phyloP scores from a whole-genome alignment of 2,888 invertebrate genomes.

The Cheiracanthium punctorium region DNA sequence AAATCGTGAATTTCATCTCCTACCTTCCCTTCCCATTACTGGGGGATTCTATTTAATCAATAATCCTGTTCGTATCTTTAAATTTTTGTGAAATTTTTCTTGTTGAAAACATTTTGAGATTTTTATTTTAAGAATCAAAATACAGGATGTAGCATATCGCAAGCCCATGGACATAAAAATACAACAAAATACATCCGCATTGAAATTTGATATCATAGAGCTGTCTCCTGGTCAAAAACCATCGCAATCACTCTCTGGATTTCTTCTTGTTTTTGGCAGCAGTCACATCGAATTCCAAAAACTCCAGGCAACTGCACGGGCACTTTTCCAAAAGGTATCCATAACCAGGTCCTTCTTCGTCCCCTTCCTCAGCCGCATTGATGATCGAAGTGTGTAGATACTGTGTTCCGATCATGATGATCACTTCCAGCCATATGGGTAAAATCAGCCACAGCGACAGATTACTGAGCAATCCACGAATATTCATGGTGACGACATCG shows the following conservation, averaged over 20 bases:
- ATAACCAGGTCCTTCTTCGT: slow-evolving; percentile 26
- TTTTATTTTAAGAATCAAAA: no score
- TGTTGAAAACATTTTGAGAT: no score
- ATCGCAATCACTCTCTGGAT: neutral
- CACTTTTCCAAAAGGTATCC: slow-evolving; percentile 41
- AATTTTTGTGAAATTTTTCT: no score
- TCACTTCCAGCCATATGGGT: slow-evolving; percentile 48
- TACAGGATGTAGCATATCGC: no score
- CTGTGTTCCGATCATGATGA: slow-evolving; percentile 25
- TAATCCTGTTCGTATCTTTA: no score
- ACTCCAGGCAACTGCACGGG: slow-evolving; percentile 22
- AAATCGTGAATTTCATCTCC: no score
- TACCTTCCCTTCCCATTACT: no score
- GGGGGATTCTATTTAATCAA: no score
- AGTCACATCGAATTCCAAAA: slow-evolving; percentile 31
- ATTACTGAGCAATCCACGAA: slow-evolving; percentile 21
- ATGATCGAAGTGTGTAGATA: slow-evolving; percentile 35
- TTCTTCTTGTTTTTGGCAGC: slow-evolving; percentile 3
- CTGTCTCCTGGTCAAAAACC: no score
- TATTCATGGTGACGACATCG: slow-evolving; percentile 20
- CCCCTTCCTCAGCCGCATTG: slow-evolving; percentile 28
- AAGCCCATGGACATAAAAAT: no score
- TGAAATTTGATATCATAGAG: no score
- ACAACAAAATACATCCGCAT: no score
- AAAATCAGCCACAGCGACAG: slow-evolving; percentile 37